phyloP scores from a whole-genome alignment of 2,113 vertebrate species.

The Vulpes lagopus region DNA sequence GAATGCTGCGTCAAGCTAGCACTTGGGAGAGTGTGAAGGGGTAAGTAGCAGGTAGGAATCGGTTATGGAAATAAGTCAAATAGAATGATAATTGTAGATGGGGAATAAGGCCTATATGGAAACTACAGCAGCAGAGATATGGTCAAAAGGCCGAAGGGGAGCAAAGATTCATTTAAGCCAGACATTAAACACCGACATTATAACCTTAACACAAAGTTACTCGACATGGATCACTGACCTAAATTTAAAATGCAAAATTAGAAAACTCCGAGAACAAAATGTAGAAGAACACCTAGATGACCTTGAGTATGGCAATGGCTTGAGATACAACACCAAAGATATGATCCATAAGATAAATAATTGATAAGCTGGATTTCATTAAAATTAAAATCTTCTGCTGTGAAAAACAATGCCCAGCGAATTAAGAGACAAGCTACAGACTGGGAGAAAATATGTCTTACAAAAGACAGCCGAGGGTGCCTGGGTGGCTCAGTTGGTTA shows the following conservation, averaged over 20 bases:
- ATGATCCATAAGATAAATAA: neutral
- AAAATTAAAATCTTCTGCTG: conserved; percentile 23
- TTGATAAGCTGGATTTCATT: neutral
- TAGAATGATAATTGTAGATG: neutral
- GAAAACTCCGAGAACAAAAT: neutral
- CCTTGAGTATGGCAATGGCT: neutral
- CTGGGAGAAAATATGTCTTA: neutral
- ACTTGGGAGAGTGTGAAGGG: neutral
- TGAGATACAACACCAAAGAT: neutral
- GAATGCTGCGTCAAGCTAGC: neutral
- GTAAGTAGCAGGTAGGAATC: neutral
- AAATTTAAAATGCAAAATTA: conserved; percentile 21
- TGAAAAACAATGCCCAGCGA: neutral
- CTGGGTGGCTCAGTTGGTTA: too few relatives aligned
- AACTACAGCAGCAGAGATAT: neutral
- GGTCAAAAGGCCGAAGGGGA: neutral
- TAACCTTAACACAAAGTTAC: neutral
- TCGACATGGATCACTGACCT: neutral
- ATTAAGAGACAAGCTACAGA: neutral
- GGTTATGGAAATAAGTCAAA: neutral
- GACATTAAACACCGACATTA: neutral
- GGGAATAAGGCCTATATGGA: neutral
- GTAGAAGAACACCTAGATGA: neutral
- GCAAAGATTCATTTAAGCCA: neutral
- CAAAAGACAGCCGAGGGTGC: neutral